Conservation (phyloP, 2,113 vertebrate genomes). For the Campylomormyrus tamandua region DNA sequence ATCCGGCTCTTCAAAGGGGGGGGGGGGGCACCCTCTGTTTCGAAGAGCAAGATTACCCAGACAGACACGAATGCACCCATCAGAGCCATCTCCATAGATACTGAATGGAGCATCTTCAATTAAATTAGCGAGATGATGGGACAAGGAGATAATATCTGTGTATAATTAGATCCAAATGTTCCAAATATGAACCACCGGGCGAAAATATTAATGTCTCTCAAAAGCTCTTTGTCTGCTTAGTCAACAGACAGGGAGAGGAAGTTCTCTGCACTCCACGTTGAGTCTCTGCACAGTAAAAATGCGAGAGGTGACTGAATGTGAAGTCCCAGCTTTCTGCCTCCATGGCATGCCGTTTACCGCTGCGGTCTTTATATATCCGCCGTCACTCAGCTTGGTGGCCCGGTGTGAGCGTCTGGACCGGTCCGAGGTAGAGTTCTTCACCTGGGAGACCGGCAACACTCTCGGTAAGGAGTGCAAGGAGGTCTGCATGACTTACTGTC, state of each 20-base stretch:
- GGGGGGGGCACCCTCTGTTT: background rate
- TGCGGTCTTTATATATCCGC: background rate
- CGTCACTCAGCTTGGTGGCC: background rate
- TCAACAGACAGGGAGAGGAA: conserved; percentile 16
- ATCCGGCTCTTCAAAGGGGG: background rate
- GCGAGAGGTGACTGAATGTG: background rate
- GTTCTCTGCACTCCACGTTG: background rate
- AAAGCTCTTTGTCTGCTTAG: conserved; percentile 17
- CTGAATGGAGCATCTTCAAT: conserved; percentile 15
- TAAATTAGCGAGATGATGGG: conserved; percentile 5
- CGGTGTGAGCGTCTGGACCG: background rate
- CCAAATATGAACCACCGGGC: conserved; percentile 14
- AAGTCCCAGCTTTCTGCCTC: background rate
- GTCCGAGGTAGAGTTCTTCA: background rate
- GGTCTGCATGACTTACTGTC: background rate
- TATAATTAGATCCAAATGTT: conserved; percentile 15
- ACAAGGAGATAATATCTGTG: conserved; percentile 10
- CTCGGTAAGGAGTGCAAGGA: background rate
- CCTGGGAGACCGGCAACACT: background rate
- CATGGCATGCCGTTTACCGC: background rate
- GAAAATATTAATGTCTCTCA: conserved; percentile 19
- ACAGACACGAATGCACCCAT: background rate
- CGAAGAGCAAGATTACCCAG: conserved; percentile 15
- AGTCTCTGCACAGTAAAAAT: background rate
- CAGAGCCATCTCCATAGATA: conserved; percentile 7